Percentiles rank a stretch among this genome's conserved stretches.
These are phyloP conservation scores for Chorisops tibialis DNA, from an alignment of 2,888 invertebrate genomes.

Conservation along the genomic window DNA sequence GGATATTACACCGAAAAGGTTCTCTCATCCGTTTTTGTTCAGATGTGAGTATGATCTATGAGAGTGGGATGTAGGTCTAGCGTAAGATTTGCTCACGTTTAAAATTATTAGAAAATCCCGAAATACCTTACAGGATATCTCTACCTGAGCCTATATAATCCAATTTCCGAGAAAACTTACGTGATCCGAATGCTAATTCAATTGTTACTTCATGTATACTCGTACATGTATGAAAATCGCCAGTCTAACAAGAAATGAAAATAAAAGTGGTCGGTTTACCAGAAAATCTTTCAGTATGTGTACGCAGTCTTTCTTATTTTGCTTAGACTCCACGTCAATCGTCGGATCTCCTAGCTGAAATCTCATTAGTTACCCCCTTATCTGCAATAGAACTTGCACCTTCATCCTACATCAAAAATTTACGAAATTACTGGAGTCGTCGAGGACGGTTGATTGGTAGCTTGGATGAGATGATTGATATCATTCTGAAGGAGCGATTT, in stretches of 20 bases:
- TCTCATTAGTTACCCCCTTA: conserved; percentile 1
- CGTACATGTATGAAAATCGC: too few species aligned
- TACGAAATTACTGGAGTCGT: not conserved
- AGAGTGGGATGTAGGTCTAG: not conserved
- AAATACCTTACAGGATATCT: not conserved
- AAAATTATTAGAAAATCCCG: conserved; percentile 21
- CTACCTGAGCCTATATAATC: conserved; percentile 15
- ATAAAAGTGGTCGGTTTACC: too few species aligned
- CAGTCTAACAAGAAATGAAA: too few species aligned
- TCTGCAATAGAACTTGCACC: not conserved
- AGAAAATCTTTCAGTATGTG: too few species aligned
- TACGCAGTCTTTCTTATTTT: not conserved
- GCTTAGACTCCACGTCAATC: not conserved
- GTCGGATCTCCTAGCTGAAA: not conserved
- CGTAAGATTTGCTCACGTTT: conserved; percentile 13
- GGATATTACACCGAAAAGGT: not conserved
- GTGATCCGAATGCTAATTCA: conserved; percentile 22
- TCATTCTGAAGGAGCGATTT: too few species aligned
- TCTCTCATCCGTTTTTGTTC: not conserved
- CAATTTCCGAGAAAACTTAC: conserved; percentile 22
- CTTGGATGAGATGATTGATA: conserved; percentile 1
- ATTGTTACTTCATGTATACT: conserved; percentile 4
- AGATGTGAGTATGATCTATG: not conserved
- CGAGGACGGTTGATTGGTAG: not conserved
- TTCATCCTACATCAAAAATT: not conserved